A percentile compares a stretch with the other conserved stretches of the same genome.
phyloP scores from a whole-genome alignment of 2,113 vertebrate genomes.

The Phrynosoma blainvillii region DNA sequence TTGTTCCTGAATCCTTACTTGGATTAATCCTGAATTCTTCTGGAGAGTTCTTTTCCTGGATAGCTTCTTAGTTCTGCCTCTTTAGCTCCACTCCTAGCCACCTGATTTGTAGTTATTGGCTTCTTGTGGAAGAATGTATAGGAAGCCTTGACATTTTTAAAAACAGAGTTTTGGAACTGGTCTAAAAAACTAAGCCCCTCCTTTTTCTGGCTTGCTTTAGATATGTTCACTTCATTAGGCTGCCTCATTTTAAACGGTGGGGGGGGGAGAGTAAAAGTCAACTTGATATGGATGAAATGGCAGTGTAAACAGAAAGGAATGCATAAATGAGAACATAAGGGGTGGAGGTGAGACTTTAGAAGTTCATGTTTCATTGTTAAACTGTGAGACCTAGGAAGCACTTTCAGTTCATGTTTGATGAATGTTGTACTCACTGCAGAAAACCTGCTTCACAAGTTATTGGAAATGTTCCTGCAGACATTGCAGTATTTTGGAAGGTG shows the following conservation, averaged over 20 bases:
- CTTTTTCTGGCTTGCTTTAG: not conserved
- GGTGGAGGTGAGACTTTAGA: not conserved
- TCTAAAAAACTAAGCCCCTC: not conserved
- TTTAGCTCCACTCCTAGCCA: not conserved
- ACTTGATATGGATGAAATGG: not conserved
- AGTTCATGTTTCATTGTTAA: constrained; percentile 50
- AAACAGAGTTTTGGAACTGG: not conserved
- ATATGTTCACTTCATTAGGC: not conserved
- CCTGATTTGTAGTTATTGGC: not conserved
- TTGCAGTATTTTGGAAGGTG: constrained; percentile 26
- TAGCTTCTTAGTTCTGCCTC: no score
- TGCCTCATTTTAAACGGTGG: not conserved
- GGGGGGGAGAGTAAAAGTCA: constrained; percentile 7
- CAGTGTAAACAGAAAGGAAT: constrained; percentile 7
- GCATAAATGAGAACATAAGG: constrained; percentile 18
- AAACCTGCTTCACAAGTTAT: constrained; percentile 54
- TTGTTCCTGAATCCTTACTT: not conserved
- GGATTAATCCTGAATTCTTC: no score
- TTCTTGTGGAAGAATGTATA: not conserved
- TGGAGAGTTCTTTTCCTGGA: not conserved
- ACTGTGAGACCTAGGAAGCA: constrained; percentile 27
- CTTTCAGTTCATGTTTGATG: constrained; percentile 11
- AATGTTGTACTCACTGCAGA: constrained; percentile 46
- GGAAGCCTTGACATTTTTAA: not conserved
- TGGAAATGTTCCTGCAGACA: constrained; percentile 53